Percentiles rank a stretch among this genome's conserved stretches.
phyloP scores from a whole-genome alignment of 2,888 invertebrate species.

The Hecatera dysodea region DNA sequence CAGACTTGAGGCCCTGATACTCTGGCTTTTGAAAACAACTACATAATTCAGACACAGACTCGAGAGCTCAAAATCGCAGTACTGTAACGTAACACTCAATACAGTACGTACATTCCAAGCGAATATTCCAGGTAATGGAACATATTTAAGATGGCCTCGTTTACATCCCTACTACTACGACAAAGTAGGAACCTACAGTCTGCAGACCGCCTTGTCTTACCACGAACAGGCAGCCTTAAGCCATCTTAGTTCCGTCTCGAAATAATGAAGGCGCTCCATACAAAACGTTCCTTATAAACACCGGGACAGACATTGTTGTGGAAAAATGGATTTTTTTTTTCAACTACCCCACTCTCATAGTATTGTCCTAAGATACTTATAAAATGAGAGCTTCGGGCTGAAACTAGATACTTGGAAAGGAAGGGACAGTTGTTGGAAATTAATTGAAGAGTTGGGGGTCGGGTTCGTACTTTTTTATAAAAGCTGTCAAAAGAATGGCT shows the following conservation, averaged over 20 bases:
- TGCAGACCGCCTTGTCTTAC: conserved; percentile 22
- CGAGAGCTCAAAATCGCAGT: no score
- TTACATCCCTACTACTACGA: background rate
- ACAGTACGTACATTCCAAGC: no score
- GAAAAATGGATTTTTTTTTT: conserved; percentile 69
- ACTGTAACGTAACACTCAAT: no score
- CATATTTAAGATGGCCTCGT: background rate
- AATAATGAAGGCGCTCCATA: conserved; percentile 82
- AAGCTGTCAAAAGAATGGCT: background rate
- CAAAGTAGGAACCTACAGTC: background rate
- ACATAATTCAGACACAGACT: no score
- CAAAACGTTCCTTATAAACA: conserved; percentile 80
- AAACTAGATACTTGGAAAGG: conserved; percentile 37
- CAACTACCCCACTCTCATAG: conserved; percentile 49
- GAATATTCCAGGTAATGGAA: no score
- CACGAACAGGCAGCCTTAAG: conserved; percentile 71
- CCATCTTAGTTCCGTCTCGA: conserved; percentile 75
- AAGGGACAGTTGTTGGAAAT: conserved; percentile 10
- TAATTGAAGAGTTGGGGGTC: conserved; percentile 44
- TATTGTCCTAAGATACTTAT: conserved; percentile 60
- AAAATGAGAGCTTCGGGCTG: conserved; percentile 41
- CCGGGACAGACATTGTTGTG: conserved; percentile 77
- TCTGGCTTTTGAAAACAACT: no score
- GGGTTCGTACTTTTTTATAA: conserved; percentile 1
- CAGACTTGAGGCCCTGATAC: no score